phyloP scores from a whole-genome alignment of 2,113 vertebrate genomes.

The Rhinogobius similis region DNA sequence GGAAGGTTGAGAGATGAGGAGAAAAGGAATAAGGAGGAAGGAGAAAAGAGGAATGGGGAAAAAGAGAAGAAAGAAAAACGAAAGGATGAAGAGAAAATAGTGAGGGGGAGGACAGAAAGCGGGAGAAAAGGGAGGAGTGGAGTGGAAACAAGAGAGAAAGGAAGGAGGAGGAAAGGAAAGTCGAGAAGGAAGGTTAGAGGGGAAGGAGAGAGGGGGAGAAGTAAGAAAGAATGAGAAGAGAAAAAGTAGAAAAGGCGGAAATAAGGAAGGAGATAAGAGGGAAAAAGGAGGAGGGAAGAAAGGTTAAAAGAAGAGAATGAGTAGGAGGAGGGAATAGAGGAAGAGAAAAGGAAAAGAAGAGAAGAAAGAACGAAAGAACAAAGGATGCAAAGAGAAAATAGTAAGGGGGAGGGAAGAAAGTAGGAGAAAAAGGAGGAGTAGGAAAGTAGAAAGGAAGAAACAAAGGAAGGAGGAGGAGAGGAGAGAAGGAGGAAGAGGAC shows the following conservation, averaged over 20 bases:
- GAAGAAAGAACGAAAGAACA: no score
- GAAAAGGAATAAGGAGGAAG: not conserved
- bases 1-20: not conserved
- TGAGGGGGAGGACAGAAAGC: no score
- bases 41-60: not conserved
- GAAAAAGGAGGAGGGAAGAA: not conserved
- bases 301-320: no score
- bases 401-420: no score
- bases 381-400: no score
- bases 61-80: not conserved
- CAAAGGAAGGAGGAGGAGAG: not conserved
- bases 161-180: no score
- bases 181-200: no score
- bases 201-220: not conserved
- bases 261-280: not conserved
- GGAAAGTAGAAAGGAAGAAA: not conserved
- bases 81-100: no score
- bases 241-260: not conserved
- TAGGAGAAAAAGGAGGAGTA: no score
- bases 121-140: not conserved
- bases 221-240: not conserved
- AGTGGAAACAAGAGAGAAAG: no score
- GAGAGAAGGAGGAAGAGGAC: not conserved
- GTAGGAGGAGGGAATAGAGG: no score
- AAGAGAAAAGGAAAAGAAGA: no score